A percentile compares a stretch with the other conserved stretches of the same genome.
Conservation (phyloP, 2,113 vertebrate species). For the Rhegmatorhina hoffmannsi region DNA sequence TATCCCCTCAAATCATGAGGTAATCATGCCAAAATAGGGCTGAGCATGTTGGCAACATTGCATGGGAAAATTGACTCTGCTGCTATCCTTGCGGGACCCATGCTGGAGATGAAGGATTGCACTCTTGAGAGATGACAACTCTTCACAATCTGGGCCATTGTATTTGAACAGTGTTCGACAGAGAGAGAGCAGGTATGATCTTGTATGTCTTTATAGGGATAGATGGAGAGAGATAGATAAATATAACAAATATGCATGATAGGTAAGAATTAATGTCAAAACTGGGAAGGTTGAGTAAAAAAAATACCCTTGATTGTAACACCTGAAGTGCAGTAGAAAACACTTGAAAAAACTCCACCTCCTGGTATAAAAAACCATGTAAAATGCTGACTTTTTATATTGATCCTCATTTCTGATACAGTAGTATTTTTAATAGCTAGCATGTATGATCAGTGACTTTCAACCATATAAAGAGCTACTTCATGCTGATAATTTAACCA, state of each 20-base stretch:
- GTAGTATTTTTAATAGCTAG: background rate
- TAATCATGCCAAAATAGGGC: conserved; percentile 34
- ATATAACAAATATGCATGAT: background rate
- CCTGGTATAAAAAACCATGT: background rate
- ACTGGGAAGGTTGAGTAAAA: background rate
- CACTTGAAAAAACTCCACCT: background rate
- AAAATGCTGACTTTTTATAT: background rate
- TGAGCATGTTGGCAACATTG: conserved; percentile 43
- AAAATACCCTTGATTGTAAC: background rate
- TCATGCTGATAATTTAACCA: background rate
- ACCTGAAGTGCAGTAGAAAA: background rate
- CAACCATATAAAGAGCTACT: background rate
- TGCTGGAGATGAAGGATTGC: conserved; percentile 19
- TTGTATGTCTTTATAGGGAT: background rate
- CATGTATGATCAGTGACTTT: background rate
- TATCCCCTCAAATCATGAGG: conserved; percentile 55
- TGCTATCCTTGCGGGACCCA: background rate
- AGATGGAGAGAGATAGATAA: background rate
- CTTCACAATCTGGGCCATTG: background rate
- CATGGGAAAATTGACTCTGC: conserved; percentile 51
- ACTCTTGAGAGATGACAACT: conserved; percentile 13
- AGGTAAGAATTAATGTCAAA: background rate
- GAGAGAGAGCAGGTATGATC: background rate
- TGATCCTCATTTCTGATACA: background rate
- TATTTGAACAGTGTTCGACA: background rate